These are phyloP conservation scores for Philaethria dido DNA, from an alignment of 2,888 invertebrate genomes.

Conservation along the genomic window DNA sequence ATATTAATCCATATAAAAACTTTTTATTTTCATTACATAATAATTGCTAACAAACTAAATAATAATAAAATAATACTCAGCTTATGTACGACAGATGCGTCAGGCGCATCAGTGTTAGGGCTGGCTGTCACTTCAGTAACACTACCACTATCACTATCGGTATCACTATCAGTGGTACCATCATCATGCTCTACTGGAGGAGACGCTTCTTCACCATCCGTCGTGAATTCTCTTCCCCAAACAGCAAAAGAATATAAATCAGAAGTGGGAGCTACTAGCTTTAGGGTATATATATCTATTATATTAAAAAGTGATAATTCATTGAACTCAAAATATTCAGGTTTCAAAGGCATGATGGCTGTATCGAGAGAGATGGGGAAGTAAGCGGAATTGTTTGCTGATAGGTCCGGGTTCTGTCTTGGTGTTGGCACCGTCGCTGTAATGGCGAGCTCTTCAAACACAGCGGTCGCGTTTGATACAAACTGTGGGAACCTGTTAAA, in stretches of 20 bases:
- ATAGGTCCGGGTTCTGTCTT: slow-evolving; percentile 46
- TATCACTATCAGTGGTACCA: background rate
- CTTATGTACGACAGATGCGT: slow-evolving; percentile 7
- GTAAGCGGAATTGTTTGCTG: slow-evolving; percentile 64
- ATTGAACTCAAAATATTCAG: slow-evolving; percentile 58
- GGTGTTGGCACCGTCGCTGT: slow-evolving; percentile 70
- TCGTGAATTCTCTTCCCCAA: slow-evolving; percentile 78
- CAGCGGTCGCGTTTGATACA: slow-evolving; percentile 61
- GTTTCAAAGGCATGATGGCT: slow-evolving; percentile 77
- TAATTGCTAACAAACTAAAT: background rate
- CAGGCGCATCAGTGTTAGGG: background rate
- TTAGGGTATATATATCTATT: slow-evolving; percentile 51
- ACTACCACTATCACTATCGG: background rate
- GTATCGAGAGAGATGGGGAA: slow-evolving; percentile 78
- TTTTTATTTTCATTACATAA: background rate
- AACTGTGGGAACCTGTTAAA: slow-evolving; percentile 73
- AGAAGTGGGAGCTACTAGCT: slow-evolving; percentile 51
- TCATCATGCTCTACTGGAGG: slow-evolving; percentile 48
- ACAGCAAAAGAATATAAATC: slow-evolving; percentile 79
- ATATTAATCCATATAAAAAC: background rate
- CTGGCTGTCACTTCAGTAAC: slow-evolving; percentile 15
- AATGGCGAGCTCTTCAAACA: slow-evolving; percentile 75
- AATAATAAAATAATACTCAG: slow-evolving; percentile 22
- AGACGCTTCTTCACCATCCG: slow-evolving; percentile 64
- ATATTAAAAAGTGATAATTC: slow-evolving; percentile 40